Evolutionary conservation across 2,797 vertebrate genomes (phyloP).

Genomic region (Urophycis tenuis): DNA sequence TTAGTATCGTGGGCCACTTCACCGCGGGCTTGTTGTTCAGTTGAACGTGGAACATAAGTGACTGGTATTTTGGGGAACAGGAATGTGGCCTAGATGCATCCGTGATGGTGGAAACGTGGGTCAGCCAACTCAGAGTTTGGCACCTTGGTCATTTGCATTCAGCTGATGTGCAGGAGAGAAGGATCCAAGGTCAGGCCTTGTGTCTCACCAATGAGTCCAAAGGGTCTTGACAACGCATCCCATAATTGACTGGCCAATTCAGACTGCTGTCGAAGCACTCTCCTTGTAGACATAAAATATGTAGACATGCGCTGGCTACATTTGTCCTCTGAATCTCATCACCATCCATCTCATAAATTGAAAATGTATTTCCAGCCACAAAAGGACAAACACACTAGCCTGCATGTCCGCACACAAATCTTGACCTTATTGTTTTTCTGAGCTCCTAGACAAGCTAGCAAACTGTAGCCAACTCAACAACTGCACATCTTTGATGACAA

Average conservation of each 20-base stretch:
- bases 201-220: background rate
- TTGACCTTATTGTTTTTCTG: background rate
- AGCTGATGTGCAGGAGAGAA: background rate
- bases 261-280: background rate
- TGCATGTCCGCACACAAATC: background rate
- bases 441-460: background rate
- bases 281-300: background rate
- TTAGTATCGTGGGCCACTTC: too few relatives aligned
- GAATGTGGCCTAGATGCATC: background rate
- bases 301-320: background rate
- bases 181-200: slow-evolving; percentile 1
- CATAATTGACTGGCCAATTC: background rate
- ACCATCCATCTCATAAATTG: background rate
- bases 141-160: background rate
- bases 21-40: background rate
- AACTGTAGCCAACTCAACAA: background rate
- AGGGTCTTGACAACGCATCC: background rate
- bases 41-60: background rate
- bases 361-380: background rate
- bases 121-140: slow-evolving; percentile 1
- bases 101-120: background rate
- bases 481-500: background rate
- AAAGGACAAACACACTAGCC: background rate
- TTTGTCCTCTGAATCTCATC: background rate
- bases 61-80: background rate